phyloP scores from a whole-genome alignment of 2,797 vertebrate genomes.

The Ctenopoma kingsleyae region DNA sequence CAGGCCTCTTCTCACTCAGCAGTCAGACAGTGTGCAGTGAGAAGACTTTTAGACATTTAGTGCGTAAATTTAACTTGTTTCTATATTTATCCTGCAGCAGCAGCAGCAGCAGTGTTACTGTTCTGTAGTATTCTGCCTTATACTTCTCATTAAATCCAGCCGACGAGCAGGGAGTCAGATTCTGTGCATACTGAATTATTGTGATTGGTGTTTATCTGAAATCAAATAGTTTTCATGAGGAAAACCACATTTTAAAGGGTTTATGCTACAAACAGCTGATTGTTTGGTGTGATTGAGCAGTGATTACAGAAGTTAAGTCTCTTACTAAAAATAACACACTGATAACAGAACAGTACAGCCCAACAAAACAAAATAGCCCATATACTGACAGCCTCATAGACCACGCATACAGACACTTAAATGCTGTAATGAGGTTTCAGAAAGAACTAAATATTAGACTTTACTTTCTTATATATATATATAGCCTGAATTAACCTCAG shows the following conservation, averaged over 20 bases:
- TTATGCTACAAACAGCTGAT: slow-evolving; percentile 36
- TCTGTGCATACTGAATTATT: background rate
- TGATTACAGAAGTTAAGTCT: slow-evolving; percentile 42
- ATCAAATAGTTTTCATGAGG: slow-evolving; percentile 13
- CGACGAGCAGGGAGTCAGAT: background rate
- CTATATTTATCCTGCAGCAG: slow-evolving; percentile 29
- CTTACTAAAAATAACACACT: slow-evolving; percentile 57
- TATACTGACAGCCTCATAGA: slow-evolving; percentile 1
- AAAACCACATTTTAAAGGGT: slow-evolving; percentile 4
- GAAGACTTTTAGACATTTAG: slow-evolving; percentile 29
- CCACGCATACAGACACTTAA: background rate
- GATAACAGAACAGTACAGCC: background rate
- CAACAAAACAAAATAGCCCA: slow-evolving; percentile 6
- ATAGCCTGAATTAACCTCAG: slow-evolving; percentile 21
- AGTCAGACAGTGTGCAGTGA: slow-evolving; percentile 8
- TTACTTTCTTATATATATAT: slow-evolving; percentile 12
- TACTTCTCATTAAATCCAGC: slow-evolving; percentile 2
- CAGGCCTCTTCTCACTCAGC: slow-evolving; percentile 24
- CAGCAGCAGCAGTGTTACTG: background rate
- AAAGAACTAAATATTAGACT: background rate
- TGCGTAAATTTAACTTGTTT: slow-evolving; percentile 16
- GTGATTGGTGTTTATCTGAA: slow-evolving; percentile 19
- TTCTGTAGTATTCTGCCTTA: slow-evolving; percentile 2
- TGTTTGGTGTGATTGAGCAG: slow-evolving; percentile 1
- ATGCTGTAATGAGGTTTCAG: background rate